These are phyloP conservation scores for Homarus americanus DNA, from an alignment of 1,140 invertebrate species.

Conservation along the genomic window DNA sequence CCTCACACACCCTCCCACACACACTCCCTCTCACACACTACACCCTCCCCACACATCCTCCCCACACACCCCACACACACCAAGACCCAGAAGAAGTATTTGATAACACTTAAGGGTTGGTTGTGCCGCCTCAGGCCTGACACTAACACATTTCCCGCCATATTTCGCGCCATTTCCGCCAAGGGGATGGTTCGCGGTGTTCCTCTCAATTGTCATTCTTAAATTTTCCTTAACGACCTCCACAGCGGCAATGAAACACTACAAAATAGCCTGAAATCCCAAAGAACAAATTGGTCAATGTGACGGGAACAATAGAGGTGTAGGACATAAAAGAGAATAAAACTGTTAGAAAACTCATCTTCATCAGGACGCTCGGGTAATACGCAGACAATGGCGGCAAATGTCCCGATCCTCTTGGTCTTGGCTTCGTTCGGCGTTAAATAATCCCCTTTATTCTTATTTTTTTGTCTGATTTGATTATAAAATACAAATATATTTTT, in stretches of 20 bases:
- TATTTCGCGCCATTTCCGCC: too few species aligned
- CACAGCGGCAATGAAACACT: not conserved
- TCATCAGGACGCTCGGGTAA: conserved; percentile 26
- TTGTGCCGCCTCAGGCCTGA: too few species aligned
- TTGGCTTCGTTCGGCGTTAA: not conserved
- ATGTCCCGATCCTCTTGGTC: not conserved
- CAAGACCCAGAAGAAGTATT: too few species aligned
- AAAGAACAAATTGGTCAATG: conserved; percentile 26
- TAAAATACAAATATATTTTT: not conserved
- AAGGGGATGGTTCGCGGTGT: too few species aligned
- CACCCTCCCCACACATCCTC: too few species aligned
- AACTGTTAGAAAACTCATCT: conserved; percentile 45
- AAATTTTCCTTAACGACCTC: conserved; percentile 4
- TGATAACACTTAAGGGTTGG: too few species aligned
- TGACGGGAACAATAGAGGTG: conserved; percentile 8
- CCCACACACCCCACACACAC: too few species aligned
- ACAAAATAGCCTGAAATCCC: conserved; percentile 7
- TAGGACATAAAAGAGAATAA: conserved; percentile 40
- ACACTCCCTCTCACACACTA: too few species aligned
- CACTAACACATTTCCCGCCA: too few species aligned
- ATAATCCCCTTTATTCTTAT: not conserved
- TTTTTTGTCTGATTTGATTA: not conserved
- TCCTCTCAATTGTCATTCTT: not conserved
- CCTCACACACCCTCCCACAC: too few species aligned
- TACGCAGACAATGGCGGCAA: conserved; percentile 21